Conservation (phyloP, 2,888 invertebrate genomes). For the Plemyria rubiginata region DNA sequence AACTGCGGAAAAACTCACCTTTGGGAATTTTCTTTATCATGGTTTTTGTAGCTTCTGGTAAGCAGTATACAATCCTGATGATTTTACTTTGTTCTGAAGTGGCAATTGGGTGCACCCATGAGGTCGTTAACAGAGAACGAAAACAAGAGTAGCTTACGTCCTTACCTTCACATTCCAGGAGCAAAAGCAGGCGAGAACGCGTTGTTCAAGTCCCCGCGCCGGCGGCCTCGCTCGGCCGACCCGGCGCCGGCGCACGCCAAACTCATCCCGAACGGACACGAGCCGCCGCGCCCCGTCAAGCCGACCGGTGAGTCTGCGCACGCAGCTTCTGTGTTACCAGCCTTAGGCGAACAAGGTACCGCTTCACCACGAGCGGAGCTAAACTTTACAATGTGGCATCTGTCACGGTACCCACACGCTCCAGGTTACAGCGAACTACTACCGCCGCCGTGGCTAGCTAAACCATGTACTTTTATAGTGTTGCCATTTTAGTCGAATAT, state of each 20-base stretch:
- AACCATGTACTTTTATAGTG: conserved; percentile 22
- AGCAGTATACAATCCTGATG: too few relatives aligned
- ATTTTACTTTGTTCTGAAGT: too few relatives aligned
- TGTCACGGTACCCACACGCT: neutral
- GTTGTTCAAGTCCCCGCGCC: conserved; percentile 91
- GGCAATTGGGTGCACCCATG: too few relatives aligned
- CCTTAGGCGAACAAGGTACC: neutral
- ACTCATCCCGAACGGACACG: conserved; percentile 75
- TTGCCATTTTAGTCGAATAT: conserved; percentile 10
- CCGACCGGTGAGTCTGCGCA: conserved; percentile 72
- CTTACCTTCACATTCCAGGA: conserved; percentile 50
- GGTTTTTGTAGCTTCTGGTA: too few relatives aligned
- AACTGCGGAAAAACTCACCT: too few relatives aligned
- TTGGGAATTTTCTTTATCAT: too few relatives aligned
- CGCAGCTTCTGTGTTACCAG: conserved; percentile 29
- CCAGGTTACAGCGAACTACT: too few relatives aligned
- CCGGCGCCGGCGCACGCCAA: conserved; percentile 68
- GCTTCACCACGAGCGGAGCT: neutral
- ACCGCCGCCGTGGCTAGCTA: neutral
- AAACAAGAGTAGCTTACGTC: neutral
- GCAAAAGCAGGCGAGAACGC: conserved; percentile 67
- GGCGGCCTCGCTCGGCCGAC: conserved; percentile 88
- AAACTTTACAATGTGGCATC: neutral
- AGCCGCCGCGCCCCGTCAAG: conserved; percentile 90
- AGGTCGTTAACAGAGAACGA: neutral